phyloP scores from a whole-genome alignment of 2,113 vertebrate species.

The Takifugu bimaculatus region DNA sequence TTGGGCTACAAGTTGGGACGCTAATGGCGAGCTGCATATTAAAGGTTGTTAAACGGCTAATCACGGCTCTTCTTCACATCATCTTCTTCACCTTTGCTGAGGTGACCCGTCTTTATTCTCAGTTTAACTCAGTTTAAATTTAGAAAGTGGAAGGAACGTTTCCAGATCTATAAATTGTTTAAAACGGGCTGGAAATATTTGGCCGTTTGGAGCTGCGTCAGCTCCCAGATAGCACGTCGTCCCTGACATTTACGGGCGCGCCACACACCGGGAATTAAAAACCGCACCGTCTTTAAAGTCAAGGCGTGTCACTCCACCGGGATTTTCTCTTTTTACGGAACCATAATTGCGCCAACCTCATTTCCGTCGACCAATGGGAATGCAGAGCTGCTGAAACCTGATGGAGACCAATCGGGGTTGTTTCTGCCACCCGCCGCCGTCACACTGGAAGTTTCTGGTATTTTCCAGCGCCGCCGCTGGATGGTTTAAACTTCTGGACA shows the following conservation, averaged over 20 bases:
- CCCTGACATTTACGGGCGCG: constrained; percentile 36
- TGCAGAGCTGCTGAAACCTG: too few species aligned
- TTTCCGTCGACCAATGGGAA: constrained; percentile 29
- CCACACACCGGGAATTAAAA: constrained; percentile 55
- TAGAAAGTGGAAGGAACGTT: constrained; percentile 12
- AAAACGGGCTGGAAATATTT: constrained; percentile 34
- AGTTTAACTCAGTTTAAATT: neutral
- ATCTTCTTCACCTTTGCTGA: too few species aligned
- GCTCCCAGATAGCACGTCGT: constrained; percentile 27
- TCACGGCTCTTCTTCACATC: too few species aligned
- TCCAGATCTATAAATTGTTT: constrained; percentile 1
- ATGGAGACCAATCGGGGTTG: too few species aligned
- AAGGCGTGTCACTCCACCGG: constrained; percentile 32
- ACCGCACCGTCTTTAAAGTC: constrained; percentile 49
- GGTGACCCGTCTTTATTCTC: neutral
- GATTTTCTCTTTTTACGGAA: constrained; percentile 43
- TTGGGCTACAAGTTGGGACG: too few species aligned
- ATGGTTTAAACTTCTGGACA: constrained; percentile 42
- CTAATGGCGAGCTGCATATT: too few species aligned
- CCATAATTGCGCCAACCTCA: constrained; percentile 40
- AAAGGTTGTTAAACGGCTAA: too few species aligned
- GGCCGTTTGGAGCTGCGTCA: constrained; percentile 21
- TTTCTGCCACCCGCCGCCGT: too few species aligned
- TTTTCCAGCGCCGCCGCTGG: constrained; percentile 25
- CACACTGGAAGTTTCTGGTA: too few species aligned